Percentiles rank a stretch among this genome's conserved stretches.
Evolutionary conservation across 2,797 vertebrate species (phyloP).

Genomic region (Telmatherina bonti): DNA sequence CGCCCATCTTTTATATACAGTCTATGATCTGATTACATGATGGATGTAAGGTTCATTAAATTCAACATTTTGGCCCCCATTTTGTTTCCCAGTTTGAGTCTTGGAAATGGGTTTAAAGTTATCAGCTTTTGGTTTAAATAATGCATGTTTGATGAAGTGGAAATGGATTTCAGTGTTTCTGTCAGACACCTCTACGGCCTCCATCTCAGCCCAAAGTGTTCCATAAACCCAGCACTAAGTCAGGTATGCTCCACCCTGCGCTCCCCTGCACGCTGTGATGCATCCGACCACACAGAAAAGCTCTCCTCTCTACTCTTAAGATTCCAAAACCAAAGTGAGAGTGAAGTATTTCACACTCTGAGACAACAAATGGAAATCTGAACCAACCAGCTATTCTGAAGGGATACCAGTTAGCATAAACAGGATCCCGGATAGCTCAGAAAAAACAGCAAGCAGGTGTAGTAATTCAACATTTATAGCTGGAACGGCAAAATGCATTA

Average conservation of each 20-base stretch:
- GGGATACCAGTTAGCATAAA: too few relatives aligned
- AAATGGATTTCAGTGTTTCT: background rate
- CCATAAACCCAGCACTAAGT: background rate
- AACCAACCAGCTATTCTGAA: too few relatives aligned
- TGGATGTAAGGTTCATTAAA: too few relatives aligned
- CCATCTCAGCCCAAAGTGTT: background rate
- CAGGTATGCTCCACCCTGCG: background rate
- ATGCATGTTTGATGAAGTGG: background rate
- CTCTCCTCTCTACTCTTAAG: background rate
- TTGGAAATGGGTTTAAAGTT: background rate
- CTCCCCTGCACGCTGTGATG: too few relatives aligned
- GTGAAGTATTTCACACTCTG: background rate
- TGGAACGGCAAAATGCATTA: background rate
- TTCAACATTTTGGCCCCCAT: background rate
- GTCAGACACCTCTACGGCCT: background rate
- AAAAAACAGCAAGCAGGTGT: background rate
- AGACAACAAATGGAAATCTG: background rate
- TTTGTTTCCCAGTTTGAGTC: background rate
- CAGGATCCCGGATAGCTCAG: background rate
- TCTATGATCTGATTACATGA: too few relatives aligned
- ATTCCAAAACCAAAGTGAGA: background rate
- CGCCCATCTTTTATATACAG: too few relatives aligned
- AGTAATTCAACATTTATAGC: background rate
- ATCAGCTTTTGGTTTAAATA: background rate
- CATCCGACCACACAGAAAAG: background rate